phyloP scores from a whole-genome alignment of 2,113 vertebrate species.

The Apaloderma vittatum region DNA sequence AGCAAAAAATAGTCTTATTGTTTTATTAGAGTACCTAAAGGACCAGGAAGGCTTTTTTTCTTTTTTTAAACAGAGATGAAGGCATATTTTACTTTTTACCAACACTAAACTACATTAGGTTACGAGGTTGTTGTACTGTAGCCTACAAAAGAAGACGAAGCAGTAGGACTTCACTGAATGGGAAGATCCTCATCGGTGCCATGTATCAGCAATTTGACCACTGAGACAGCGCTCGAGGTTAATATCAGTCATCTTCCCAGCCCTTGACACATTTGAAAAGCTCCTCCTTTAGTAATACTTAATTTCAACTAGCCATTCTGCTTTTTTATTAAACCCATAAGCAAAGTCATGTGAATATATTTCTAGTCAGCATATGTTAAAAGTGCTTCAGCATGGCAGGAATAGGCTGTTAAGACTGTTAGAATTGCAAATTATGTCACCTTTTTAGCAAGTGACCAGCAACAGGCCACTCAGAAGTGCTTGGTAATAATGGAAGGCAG shows the following conservation, averaged over 20 bases:
- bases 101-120: neutral
- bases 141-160: neutral
- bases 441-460: neutral
- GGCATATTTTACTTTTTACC: neutral
- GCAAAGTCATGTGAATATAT: neutral
- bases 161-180: neutral
- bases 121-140: neutral
- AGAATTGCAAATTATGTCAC: neutral
- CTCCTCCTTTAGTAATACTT: neutral
- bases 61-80: neutral
- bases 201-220: neutral
- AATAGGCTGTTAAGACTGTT: neutral
- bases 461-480: neutral
- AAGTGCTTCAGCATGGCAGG: neutral
- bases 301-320: neutral
- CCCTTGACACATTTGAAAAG: neutral
- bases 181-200: neutral
- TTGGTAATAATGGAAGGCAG: neutral
- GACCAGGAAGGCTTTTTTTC: neutral
- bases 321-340: neutral
- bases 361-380: neutral
- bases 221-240: neutral
- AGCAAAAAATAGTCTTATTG: neutral
- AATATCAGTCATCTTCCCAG: neutral
- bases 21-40: neutral